phyloP scores from a whole-genome alignment of 2,797 vertebrate species.

The Sebastes melanostomus region DNA sequence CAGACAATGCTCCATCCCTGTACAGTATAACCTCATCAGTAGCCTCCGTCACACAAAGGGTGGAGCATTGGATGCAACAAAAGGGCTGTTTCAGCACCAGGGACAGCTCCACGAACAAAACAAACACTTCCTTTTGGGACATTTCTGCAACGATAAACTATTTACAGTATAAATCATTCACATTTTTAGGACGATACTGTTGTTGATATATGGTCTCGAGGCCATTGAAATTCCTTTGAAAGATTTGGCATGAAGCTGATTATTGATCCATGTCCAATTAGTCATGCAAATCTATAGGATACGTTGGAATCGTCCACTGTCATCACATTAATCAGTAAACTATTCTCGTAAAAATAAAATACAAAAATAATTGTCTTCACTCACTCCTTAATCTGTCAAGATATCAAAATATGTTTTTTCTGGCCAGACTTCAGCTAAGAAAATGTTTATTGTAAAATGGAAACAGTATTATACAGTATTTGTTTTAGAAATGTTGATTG shows the following conservation, averaged over 20 bases:
- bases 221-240: not conserved
- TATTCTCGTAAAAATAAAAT: no score
- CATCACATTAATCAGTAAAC: not conserved
- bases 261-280: not conserved
- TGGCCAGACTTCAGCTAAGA: no score
- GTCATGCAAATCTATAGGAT: not conserved
- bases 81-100: conserved; percentile 28
- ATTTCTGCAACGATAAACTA: not conserved
- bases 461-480: no score
- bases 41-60: not conserved
- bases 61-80: no score
- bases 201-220: not conserved
- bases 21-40: not conserved
- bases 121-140: not conserved
- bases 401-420: no score
- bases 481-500: not conserved
- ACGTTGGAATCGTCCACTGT: not conserved
- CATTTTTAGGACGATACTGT: not conserved
- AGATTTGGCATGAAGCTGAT: not conserved
- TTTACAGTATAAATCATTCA: not conserved
- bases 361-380: no score
- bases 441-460: no score
- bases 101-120: conserved; percentile 10
- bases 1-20: not conserved
- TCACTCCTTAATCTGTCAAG: no score